Percentiles rank a stretch among this genome's conserved stretches.
These are phyloP conservation scores for Apamea monoglypha DNA, from an alignment of 2,888 invertebrate species.

Conservation along the genomic window DNA sequence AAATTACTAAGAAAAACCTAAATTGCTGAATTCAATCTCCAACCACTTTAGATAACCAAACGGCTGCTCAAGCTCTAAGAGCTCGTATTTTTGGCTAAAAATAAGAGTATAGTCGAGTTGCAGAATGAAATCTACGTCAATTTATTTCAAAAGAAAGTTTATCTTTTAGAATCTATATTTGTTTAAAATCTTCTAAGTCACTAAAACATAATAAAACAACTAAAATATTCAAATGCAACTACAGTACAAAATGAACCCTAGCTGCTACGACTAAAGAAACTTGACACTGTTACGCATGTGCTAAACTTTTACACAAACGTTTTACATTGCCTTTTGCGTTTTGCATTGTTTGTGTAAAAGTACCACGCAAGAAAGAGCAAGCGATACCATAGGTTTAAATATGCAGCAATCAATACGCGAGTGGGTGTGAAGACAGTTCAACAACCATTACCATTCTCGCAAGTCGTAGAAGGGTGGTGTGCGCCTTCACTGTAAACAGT, in stretches of 20 bases:
- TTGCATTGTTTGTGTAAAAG: too few relatives aligned
- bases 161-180: not conserved
- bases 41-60: not conserved
- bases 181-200: not conserved
- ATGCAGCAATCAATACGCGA: constrained; percentile 45
- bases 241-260: not conserved
- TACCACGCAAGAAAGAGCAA: constrained; percentile 43
- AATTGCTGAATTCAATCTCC: not conserved
- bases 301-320: not conserved
- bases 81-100: not conserved
- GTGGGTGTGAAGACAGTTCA: not conserved
- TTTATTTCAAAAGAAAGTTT: too few relatives aligned
- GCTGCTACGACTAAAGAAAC: not conserved
- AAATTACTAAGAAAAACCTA: not conserved
- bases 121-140: not conserved
- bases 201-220: not conserved
- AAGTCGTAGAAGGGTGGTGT: not conserved
- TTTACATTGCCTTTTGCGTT: too few relatives aligned
- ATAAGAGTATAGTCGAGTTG: not conserved
- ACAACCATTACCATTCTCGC: not conserved
- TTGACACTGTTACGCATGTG: not conserved
- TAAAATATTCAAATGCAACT: not conserved
- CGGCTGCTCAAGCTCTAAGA: not conserved
- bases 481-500: not conserved
- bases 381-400: constrained; percentile 37